A percentile compares a stretch with the other conserved stretches of the same genome.
phyloP scores from a whole-genome alignment of 2,888 invertebrate species.

The Cataglyphis livida region DNA sequence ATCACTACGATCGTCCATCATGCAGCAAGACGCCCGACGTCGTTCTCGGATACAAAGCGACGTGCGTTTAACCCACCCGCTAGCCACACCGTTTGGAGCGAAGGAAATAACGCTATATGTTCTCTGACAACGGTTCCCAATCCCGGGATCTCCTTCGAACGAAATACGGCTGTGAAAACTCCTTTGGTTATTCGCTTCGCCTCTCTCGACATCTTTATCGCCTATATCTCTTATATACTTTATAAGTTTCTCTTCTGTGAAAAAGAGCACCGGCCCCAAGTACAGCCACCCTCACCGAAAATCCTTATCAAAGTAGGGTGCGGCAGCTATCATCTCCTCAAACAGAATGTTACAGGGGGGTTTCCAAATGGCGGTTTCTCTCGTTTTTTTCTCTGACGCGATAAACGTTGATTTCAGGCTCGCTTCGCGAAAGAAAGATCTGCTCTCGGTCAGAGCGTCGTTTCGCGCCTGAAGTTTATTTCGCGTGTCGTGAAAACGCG shows the following conservation, averaged over 20 bases:
- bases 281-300: not conserved
- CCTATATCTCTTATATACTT: not conserved
- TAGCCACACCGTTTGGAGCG: not conserved
- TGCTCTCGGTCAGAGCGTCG: not conserved
- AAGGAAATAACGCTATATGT: not conserved
- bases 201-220: not conserved
- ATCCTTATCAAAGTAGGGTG: not conserved
- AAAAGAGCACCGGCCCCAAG: not conserved
- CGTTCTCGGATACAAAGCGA: slow-evolving; percentile 80
- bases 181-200: slow-evolving; percentile 24
- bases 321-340: not conserved
- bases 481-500: not conserved
- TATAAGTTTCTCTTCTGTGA: not conserved
- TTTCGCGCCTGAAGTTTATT: not conserved
- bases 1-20: slow-evolving; percentile 78
- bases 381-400: slow-evolving; percentile 4
- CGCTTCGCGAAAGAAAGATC: not conserved
- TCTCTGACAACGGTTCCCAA: not conserved
- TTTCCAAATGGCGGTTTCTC: not conserved
- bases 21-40: slow-evolving; percentile 81
- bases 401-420: not conserved
- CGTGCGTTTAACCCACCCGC: slow-evolving; percentile 74
- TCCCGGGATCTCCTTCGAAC: not conserved
- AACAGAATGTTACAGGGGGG: not conserved
- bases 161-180: slow-evolving; percentile 45